Evolutionary conservation across 1,140 invertebrate genomes (phyloP), one percentile per base, ranked within the genome.

Genomic region (Agrypnia vestita): DNA sequence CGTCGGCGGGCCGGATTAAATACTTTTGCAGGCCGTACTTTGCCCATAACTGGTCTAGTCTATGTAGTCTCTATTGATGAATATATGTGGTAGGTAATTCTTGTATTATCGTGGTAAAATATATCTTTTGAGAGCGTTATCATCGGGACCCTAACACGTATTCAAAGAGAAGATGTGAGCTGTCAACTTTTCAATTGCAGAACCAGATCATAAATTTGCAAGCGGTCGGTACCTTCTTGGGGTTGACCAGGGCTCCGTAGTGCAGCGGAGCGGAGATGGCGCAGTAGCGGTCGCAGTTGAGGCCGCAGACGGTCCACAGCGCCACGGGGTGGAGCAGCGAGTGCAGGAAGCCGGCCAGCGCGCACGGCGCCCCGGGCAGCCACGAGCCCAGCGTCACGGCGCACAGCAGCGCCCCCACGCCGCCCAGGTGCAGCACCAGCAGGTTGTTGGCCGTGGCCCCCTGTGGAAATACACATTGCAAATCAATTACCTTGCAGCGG

Each of bases 261-360:
- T 95, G 94, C 51, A 96, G 85, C 1, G 95, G 95, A 1, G 94
- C 91, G 1, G 94, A 92, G 56, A 96, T 95, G 19, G 94, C 94
- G 82, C 93, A 94, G 83, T 94, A 95, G 78, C 94, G 91, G 87
- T 95, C 94, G 81, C 94, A 94, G 84, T 95, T 95, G 51, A 96
- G 87, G 21, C 94, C 94, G 75, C 94, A 94, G 3, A 96, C 91
- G 0, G 94, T 95, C 94, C 94, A 96, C 44, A 95, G 88, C 13
- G 93, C 92, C 43, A 95, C 89, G 0, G 94, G 93, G 83, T 95
- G 94, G 11, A 96, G 87, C 0, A 95, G 89, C 7, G 93, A 92
- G 79, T 94, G 90, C 1, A 95, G 85, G 84, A 93, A 93, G 43
- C 92, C 93, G 71, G 92, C 90, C 0, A 93, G 85, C 0, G 90